These are phyloP conservation scores for Chelon labrosus DNA, from an alignment of 2,797 vertebrate species.

Conservation along the genomic window DNA sequence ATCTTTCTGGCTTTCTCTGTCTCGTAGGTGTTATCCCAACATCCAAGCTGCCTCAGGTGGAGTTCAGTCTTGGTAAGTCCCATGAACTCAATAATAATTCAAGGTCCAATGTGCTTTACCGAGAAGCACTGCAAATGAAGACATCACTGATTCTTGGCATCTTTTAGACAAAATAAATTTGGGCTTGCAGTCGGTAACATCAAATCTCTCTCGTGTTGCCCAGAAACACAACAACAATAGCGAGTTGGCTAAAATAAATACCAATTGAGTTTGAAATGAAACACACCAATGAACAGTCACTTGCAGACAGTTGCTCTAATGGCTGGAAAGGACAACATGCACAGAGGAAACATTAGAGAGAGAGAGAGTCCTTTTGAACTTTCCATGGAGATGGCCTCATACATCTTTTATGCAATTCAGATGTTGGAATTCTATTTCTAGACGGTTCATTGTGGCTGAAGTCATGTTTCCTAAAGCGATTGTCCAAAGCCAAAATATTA, in stretches of 20 bases:
- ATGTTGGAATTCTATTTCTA: slow-evolving; percentile 56
- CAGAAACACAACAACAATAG: slow-evolving; percentile 14
- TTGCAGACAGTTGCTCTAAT: slow-evolving; percentile 37
- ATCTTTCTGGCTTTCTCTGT: slow-evolving; percentile 38
- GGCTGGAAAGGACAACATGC: slow-evolving; percentile 14
- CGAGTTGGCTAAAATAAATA: slow-evolving; percentile 20
- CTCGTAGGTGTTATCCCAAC: slow-evolving; percentile 68
- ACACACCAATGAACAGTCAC: slow-evolving; percentile 8
- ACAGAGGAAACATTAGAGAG: slow-evolving; percentile 23
- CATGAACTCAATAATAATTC: slow-evolving; percentile 27
- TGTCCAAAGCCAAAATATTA: slow-evolving; percentile 32
- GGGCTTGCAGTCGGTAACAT: not conserved
- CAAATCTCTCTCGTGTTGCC: not conserved
- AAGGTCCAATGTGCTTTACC: slow-evolving; percentile 24
- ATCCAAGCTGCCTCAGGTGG: slow-evolving; percentile 72
- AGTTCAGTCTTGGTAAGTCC: slow-evolving; percentile 82
- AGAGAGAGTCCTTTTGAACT: slow-evolving; percentile 40
- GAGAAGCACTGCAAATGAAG: slow-evolving; percentile 4
- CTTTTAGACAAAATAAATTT: slow-evolving; percentile 23
- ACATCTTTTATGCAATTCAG: slow-evolving; percentile 52
- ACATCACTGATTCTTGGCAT: slow-evolving; percentile 3
- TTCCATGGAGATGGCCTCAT: slow-evolving; percentile 46
- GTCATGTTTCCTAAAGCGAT: slow-evolving; percentile 39
- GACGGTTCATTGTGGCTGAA: slow-evolving; percentile 36
- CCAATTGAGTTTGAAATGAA: slow-evolving; percentile 14